phyloP scores from a whole-genome alignment of 1,140 invertebrate genomes.

The Probaryconus sp. region DNA sequence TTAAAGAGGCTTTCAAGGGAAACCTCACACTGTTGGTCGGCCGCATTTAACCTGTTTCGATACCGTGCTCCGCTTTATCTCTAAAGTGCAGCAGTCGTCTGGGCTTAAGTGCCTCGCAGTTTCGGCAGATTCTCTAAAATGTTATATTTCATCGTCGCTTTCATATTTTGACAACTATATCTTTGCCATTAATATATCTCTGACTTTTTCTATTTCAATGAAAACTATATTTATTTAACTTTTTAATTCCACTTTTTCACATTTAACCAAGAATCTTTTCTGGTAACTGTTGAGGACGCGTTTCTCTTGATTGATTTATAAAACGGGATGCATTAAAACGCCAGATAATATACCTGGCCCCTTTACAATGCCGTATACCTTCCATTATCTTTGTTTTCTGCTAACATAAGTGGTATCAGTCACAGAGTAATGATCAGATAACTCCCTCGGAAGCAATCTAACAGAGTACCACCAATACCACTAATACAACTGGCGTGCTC shows the following conservation, averaged over 20 bases:
- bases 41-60: constrained; percentile 65
- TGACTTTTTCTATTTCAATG: no score
- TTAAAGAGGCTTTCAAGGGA: constrained; percentile 71
- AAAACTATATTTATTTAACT: no score
- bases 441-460: constrained; percentile 72
- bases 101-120: constrained; percentile 52
- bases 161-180: constrained; percentile 10
- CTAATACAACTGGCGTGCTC: constrained; percentile 46
- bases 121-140: constrained; percentile 15
- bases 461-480: constrained; percentile 59
- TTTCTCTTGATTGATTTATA: no score
- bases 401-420: constrained; percentile 56
- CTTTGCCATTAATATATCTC: background rate
- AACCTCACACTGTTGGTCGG: constrained; percentile 49
- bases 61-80: constrained; percentile 70
- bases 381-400: constrained; percentile 40
- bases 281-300: no score
- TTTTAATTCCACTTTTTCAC: no score
- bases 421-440: constrained; percentile 70
- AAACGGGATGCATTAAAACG: no score
- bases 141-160: constrained; percentile 20
- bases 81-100: constrained; percentile 66
- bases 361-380: constrained; percentile 29
- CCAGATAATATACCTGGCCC: no score
- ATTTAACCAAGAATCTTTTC: no score